Percentiles rank a stretch among this genome's conserved stretches.
These are phyloP conservation scores for Drosophila neutralis DNA, from an alignment of 2,888 invertebrate species.

Conservation along the genomic window DNA sequence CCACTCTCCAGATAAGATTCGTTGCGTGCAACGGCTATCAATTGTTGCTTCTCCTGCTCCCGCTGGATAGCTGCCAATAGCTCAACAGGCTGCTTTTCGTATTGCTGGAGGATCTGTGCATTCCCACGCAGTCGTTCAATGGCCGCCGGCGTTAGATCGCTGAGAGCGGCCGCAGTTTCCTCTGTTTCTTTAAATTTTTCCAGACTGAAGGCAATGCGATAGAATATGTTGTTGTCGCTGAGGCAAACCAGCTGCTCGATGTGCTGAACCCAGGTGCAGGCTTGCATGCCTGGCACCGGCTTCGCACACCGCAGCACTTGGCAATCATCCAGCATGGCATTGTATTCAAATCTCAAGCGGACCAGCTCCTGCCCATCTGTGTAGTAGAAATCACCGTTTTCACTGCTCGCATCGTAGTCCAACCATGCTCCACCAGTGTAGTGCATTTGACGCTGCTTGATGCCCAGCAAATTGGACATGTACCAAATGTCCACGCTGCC, in stretches of 20 bases:
- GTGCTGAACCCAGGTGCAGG: conserved; percentile 79
- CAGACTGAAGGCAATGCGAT: conserved; percentile 61
- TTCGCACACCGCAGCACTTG: conserved; percentile 65
- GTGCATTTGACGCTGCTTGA: conserved; percentile 71
- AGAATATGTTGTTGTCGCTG: conserved; percentile 83
- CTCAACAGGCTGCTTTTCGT: conserved; percentile 57
- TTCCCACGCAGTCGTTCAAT: conserved; percentile 59
- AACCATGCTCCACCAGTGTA: conserved; percentile 71
- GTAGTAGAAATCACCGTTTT: conserved; percentile 72
- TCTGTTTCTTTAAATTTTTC: background rate
- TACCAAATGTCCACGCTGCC: conserved; percentile 83
- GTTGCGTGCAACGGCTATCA: conserved; percentile 69
- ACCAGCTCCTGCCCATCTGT: conserved; percentile 78
- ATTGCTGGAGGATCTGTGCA: conserved; percentile 58
- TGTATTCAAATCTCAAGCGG: conserved; percentile 71
- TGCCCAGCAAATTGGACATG: conserved; percentile 61
- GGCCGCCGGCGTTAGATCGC: conserved; percentile 64
- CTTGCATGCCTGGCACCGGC: conserved; percentile 77
- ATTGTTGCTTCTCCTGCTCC: conserved; percentile 79
- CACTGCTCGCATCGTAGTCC: conserved; percentile 67
- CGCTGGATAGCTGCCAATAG: conserved; percentile 67
- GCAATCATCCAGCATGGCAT: conserved; percentile 63
- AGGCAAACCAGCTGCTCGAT: conserved; percentile 80
- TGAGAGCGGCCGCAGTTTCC: conserved; percentile 20
- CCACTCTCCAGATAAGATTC: conserved; percentile 41